These are phyloP conservation scores for Psammodynastes pulverulentus DNA, from an alignment of 2,113 vertebrate genomes.

Conservation along the genomic window DNA sequence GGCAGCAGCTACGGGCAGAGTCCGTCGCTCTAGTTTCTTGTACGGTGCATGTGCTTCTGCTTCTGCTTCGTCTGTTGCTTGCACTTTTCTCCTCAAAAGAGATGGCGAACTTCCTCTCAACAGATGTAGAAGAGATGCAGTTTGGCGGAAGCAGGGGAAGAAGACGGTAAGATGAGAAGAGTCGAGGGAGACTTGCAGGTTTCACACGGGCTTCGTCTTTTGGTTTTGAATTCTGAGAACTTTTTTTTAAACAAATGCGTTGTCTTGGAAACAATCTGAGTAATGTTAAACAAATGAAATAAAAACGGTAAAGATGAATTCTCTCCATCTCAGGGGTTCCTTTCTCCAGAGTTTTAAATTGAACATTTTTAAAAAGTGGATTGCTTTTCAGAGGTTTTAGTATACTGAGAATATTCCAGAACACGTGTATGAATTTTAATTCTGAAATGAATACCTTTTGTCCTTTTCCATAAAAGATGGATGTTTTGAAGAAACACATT, in stretches of 20 bases:
- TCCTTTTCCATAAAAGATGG: background rate
- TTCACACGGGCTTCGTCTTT: background rate
- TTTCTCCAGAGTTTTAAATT: background rate
- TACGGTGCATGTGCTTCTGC: background rate
- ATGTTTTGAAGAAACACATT: background rate
- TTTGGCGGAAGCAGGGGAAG: background rate
- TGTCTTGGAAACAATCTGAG: no score
- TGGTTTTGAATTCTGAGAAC: background rate
- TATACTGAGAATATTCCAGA: conserved; percentile 23
- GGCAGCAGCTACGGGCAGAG: background rate
- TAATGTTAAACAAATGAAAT: conserved; percentile 11
- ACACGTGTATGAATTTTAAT: conserved; percentile 4
- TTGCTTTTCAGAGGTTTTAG: background rate
- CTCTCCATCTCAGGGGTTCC: background rate
- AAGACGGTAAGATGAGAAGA: conserved; percentile 8
- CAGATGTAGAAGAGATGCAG: conserved; percentile 29
- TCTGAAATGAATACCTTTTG: background rate
- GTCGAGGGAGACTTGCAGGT: conserved; percentile 2
- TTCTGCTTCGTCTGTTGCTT: background rate
- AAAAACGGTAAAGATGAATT: background rate
- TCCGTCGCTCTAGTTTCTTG: background rate
- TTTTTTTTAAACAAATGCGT: background rate
- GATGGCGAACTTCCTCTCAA: conserved; percentile 58
- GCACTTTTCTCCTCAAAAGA: background rate
- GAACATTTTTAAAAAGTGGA: background rate